A percentile compares a stretch with the other conserved stretches of the same genome.
Evolutionary conservation across 2,113 vertebrate species (phyloP).

Genomic region (Pseudopipra pipra): DNA sequence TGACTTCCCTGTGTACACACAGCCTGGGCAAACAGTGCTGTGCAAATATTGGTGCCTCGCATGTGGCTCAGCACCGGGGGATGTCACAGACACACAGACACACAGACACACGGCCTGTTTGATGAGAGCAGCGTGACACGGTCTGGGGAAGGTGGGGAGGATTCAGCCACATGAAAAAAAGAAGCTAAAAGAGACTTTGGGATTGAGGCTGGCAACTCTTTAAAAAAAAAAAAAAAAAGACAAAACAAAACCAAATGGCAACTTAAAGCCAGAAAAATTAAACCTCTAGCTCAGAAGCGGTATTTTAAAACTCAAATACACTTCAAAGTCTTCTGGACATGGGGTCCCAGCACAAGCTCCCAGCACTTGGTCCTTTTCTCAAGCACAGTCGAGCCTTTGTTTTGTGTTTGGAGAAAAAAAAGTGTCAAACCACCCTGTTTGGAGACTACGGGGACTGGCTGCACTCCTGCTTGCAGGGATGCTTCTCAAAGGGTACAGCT

Average conservation of each 20-base stretch:
- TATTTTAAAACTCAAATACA: constrained; percentile 56
- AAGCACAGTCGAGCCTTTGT: not conserved
- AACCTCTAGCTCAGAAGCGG: constrained; percentile 41
- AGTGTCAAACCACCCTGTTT: not conserved
- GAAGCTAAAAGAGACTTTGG: not conserved
- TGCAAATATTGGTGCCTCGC: constrained; percentile 27
- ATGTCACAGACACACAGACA: not conserved
- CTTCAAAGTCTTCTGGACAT: not conserved
- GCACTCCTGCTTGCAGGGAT: not conserved
- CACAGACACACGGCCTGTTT: not conserved
- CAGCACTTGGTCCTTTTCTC: not conserved
- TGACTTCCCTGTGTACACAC: not conserved
- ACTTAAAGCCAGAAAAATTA: not conserved
- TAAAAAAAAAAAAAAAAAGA: not conserved
- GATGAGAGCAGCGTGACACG: not conserved
- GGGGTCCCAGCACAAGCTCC: not conserved
- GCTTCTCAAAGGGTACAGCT: not conserved
- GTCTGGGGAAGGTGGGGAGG: not conserved
- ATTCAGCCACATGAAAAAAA: not conserved
- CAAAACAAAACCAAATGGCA: not conserved
- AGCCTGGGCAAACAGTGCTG: not conserved
- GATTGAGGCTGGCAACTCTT: not conserved
- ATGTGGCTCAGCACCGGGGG: not conserved
- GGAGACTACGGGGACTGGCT: not conserved
- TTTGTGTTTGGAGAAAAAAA: not conserved